Base-by-base conservation (phyloP, 2,113 vertebrate genomes). In the Salvator merianae region DNA sequence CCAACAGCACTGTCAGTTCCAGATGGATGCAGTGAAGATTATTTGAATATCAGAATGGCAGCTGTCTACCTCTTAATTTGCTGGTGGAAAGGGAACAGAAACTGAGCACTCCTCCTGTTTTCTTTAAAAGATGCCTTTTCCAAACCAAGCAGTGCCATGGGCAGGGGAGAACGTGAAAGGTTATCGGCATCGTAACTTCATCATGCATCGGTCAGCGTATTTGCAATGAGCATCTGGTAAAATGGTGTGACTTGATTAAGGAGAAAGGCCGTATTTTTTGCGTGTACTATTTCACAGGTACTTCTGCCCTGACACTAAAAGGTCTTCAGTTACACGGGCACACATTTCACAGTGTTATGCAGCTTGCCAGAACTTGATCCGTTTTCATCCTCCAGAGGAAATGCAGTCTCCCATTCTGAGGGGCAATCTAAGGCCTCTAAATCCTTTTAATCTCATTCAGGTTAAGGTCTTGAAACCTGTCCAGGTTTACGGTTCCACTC, bases 181-280 rank as follows among this genome's bases (percentile, higher is more conserved):
- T 82, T 71, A 77, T 65, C 36, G 13, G 71, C 79, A 71, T 63
- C 66, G 72, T 72, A 77, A 77, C 36, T 78, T 78, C n/a, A 53
- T 63, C 20, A 18, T 72, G 26, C 38, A 18, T 50, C 14, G 55
- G 74, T 71, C 36, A 72, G 50, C 73, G 77, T 82, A 87, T 88
- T 83, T 89, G 77, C 88, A 91, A 74, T 65, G 88, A 77, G 83
- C 90, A 88, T 90, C 86, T 90, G 91, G 89, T 86, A 84, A 50
- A 72, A 84, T 78, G 84, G 47, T 1, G 1, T 68, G 86, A 92
- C 81, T 86, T 87, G 87, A 82, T 83, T 62, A 62, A 10, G 88
- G 78, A 26, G 2, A 66, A 87, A 74, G 82, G 69, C 1, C 1
- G 70, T 80, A 7, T 77, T 85, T 79, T 73, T 3, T 2, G 3